phyloP scores from a whole-genome alignment of 2,797 vertebrate genomes.

The Parotocinclus haroldoi region DNA sequence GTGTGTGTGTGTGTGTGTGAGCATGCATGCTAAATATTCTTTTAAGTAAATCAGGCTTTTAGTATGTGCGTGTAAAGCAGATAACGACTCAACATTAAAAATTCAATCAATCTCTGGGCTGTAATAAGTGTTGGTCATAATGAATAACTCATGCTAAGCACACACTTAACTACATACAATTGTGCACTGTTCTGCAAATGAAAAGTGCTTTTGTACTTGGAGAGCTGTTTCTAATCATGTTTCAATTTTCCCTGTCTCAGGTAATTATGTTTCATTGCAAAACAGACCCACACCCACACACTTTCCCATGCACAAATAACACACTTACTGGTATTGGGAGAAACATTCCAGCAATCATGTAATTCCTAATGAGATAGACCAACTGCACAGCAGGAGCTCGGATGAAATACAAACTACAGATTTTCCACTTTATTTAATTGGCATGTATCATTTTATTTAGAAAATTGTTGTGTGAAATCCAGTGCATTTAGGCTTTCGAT shows the following conservation, averaged over 20 bases:
- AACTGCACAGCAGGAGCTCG: background rate
- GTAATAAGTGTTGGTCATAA: constrained; percentile 30
- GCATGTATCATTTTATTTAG: constrained; percentile 16
- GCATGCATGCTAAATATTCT: background rate
- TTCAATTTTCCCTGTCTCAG: background rate
- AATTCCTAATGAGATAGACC: constrained; percentile 10
- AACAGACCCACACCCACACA: background rate
- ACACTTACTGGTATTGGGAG: too few species aligned
- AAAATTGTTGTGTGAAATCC: constrained; percentile 3
- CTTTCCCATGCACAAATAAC: background rate
- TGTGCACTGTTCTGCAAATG: constrained; percentile 17
- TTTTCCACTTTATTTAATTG: constrained; percentile 11
- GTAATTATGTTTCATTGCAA: background rate
- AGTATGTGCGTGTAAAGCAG: constrained; percentile 32
- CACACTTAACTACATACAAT: constrained; percentile 10
- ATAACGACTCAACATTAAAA: constrained; percentile 43
- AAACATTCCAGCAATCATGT: background rate
- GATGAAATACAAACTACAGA: constrained; percentile 21
- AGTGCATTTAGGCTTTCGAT: constrained; percentile 1
- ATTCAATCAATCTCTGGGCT: constrained; percentile 31
- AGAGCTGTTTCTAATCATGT: constrained; percentile 7
- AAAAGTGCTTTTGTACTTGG: constrained; percentile 16
- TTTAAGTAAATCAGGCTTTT: constrained; percentile 29
- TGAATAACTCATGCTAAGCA: constrained; percentile 31
- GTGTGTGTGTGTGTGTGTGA: background rate